Conservation (phyloP, 2,888 invertebrate genomes). For the Andricus quercusramuli region DNA sequence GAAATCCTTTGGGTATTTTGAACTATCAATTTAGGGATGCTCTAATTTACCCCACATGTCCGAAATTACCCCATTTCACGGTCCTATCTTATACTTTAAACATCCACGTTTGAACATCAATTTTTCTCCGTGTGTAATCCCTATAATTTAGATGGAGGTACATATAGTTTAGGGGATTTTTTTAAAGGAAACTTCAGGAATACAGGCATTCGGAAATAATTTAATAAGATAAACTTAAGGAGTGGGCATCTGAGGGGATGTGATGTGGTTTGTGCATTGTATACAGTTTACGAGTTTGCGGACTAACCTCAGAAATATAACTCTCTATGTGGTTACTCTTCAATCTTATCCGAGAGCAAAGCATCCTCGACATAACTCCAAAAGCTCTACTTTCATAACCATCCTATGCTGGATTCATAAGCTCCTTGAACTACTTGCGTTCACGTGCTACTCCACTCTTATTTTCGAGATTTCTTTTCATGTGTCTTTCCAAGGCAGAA, state of each 20-base stretch:
- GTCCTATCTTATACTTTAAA: too few relatives aligned
- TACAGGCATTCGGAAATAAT: constrained; percentile 20
- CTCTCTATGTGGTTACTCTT: constrained; percentile 69
- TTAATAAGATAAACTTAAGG: constrained; percentile 29
- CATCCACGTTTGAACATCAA: too few relatives aligned
- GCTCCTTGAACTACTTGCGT: constrained; percentile 59
- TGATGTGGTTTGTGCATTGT: constrained; percentile 28
- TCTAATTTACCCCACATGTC: too few relatives aligned
- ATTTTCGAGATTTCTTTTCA: constrained; percentile 7
- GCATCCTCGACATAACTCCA: constrained; percentile 70
- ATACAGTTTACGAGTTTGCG: constrained; percentile 65
- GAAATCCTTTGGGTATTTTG: too few relatives aligned
- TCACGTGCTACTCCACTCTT: constrained; percentile 12
- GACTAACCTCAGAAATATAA: constrained; percentile 73
- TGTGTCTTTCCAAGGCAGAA: neutral
- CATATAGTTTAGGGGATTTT: neutral
- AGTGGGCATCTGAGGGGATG: constrained; percentile 7
- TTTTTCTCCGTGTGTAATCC: neutral
- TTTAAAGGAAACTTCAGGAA: neutral
- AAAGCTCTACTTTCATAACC: constrained; percentile 52
- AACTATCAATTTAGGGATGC: too few relatives aligned
- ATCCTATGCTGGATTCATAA: constrained; percentile 66
- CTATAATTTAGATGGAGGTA: neutral
- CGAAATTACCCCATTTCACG: too few relatives aligned
- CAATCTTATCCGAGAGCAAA: constrained; percentile 69